phyloP scores from a whole-genome alignment of 2,888 invertebrate genomes.

The Mylabris sibirica region DNA sequence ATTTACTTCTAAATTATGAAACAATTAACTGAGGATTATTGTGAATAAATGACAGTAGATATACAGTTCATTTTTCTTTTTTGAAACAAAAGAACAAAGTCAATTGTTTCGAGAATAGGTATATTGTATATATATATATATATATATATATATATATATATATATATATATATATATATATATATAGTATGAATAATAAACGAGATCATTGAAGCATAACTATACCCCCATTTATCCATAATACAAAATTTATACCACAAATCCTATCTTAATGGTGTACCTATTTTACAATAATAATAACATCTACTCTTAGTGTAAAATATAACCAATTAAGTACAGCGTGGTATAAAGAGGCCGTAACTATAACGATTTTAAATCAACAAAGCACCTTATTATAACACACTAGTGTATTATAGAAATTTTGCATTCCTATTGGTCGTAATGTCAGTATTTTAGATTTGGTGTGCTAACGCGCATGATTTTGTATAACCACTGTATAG shows the following conservation, averaged over 20 bases:
- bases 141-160: too few relatives aligned
- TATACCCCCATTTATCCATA: not conserved
- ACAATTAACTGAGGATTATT: not conserved
- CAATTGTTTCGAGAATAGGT: not conserved
- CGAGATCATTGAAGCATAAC: not conserved
- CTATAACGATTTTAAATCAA: too few relatives aligned
- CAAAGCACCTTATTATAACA: too few relatives aligned
- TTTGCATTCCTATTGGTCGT: too few relatives aligned
- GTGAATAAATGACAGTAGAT: not conserved
- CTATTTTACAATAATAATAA: not conserved
- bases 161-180: too few relatives aligned
- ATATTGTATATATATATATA: too few relatives aligned
- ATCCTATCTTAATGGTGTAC: not conserved
- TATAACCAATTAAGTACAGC: not conserved
- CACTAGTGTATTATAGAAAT: too few relatives aligned
- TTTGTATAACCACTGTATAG: too few relatives aligned
- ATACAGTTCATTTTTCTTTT: not conserved
- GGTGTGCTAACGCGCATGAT: too few relatives aligned
- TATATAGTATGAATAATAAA: not conserved
- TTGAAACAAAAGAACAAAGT: not conserved
- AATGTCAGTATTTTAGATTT: too few relatives aligned
- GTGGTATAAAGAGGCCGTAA: too few relatives aligned
- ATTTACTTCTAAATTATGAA: not conserved
- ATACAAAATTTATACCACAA: slow-evolving; percentile 1
- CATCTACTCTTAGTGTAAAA: not conserved